Conservation (phyloP, 2,888 invertebrate genomes). For the Salpingus planirostris region DNA sequence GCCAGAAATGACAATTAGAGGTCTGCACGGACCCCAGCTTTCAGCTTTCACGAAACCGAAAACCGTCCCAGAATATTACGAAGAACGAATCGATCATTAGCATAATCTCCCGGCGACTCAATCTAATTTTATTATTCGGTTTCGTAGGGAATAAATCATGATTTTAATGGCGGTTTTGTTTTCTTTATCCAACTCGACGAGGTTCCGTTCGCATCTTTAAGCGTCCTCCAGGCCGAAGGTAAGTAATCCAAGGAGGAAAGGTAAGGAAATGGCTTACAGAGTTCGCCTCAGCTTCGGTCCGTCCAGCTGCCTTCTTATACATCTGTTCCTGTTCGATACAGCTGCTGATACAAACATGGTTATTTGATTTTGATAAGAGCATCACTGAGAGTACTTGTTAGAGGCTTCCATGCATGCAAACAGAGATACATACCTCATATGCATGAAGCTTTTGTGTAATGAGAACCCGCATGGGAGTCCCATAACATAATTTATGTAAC, state of each 20-base stretch:
- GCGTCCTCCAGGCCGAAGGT: constrained; percentile 13
- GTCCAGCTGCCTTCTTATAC: constrained; percentile 30
- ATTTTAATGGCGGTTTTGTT: too few relatives aligned
- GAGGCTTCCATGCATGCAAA: constrained; percentile 10
- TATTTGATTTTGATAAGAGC: constrained; percentile 18
- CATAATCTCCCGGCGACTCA: too few relatives aligned
- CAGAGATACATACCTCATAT: constrained; percentile 10
- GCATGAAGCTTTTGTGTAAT: too few relatives aligned
- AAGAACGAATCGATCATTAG: too few relatives aligned
- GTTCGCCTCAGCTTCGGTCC: constrained; percentile 23
- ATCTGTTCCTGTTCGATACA: constrained; percentile 34
- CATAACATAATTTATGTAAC: too few relatives aligned
- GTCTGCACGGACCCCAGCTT: constrained; percentile 6
- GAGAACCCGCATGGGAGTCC: constrained; percentile 7
- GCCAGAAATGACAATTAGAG: constrained; percentile 6
- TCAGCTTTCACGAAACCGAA: too few relatives aligned
- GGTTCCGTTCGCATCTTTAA: constrained; percentile 14
- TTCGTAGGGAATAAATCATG: too few relatives aligned
- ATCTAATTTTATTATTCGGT: too few relatives aligned
- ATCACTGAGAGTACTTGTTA: constrained; percentile 15
- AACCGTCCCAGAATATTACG: too few relatives aligned
- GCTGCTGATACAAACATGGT: constrained; percentile 28
- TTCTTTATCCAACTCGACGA: too few relatives aligned
- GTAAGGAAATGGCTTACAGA: constrained; percentile 23
- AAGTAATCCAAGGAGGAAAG: constrained; percentile 24